Conservation (phyloP, 2,888 invertebrate genomes). For the Eucriotettix oculatus region DNA sequence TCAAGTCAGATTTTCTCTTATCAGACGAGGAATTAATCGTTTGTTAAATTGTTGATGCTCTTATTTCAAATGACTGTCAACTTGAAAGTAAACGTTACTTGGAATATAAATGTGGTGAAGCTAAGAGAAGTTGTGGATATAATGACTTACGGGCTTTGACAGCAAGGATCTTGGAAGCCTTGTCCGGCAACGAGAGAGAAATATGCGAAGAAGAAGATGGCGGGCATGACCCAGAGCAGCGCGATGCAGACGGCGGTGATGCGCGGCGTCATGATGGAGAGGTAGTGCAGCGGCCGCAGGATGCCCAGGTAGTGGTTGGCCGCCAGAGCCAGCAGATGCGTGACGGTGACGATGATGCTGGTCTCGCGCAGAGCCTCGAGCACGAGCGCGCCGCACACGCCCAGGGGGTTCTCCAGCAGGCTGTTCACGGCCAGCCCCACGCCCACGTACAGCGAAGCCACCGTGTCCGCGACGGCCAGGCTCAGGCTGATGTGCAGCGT, state of each 20-base stretch:
- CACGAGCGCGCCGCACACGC: background rate
- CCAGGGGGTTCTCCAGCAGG: background rate
- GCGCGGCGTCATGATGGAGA: constrained; percentile 36
- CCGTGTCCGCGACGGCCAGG: constrained; percentile 39
- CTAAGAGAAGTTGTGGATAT: no score
- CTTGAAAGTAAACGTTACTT: no score
- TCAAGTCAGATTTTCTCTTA: no score
- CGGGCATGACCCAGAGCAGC: constrained; percentile 38
- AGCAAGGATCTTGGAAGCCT: constrained; percentile 25
- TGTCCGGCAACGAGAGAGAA: constrained; percentile 31
- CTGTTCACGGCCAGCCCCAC: constrained; percentile 35
- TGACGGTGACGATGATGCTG: constrained; percentile 41
- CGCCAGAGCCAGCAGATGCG: constrained; percentile 43
- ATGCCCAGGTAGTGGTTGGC: constrained; percentile 51
- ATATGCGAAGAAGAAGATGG: constrained; percentile 30
- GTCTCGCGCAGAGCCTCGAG: constrained; percentile 31
- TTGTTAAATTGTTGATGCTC: no score
- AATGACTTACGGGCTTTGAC: background rate
- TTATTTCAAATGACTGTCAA: no score
- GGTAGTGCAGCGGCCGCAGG: constrained; percentile 40
- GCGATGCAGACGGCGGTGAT: constrained; percentile 31
- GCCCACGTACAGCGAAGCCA: constrained; percentile 34
- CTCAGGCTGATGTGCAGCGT: constrained; percentile 41
- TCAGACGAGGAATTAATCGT: no score
- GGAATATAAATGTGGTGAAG: no score